Evolutionary conservation across 2,113 vertebrate species (phyloP).

Genomic region (human): DNA sequence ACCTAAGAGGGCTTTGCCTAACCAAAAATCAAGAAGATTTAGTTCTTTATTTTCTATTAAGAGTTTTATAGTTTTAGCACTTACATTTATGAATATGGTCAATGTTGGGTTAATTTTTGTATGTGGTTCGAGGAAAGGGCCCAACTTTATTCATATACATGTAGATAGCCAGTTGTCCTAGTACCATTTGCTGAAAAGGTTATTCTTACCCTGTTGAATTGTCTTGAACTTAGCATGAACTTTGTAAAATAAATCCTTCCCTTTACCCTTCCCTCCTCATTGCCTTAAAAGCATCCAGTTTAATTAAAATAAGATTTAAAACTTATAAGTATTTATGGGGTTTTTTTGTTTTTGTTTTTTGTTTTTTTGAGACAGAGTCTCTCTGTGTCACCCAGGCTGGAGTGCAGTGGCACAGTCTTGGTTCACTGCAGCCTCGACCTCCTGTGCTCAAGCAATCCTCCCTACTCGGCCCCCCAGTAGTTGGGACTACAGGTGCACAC

Average conservation of each 20-base stretch:
- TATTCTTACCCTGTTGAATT: not conserved
- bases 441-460: no score
- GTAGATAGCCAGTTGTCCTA: not conserved
- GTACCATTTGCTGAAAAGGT: not conserved
- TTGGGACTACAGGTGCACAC: no score
- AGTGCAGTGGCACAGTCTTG: no score
- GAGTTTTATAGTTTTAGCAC: not conserved
- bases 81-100: conserved; percentile 6
- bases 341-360: no score
- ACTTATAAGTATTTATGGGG: not conserved
- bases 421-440: no score
- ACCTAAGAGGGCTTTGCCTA: not conserved
- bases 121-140: not conserved
- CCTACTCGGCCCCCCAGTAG: no score
- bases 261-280: not conserved
- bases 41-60: not conserved
- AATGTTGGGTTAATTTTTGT: not conserved
- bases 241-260: not conserved
- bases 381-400: no score
- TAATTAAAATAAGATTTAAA: not conserved
- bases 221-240: not conserved
- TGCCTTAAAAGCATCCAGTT: not conserved
- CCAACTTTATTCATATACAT: not conserved
- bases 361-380: no score
- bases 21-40: not conserved